phyloP scores from a whole-genome alignment of 2,888 invertebrate species.

The Caenorhabditis drosophilae region DNA sequence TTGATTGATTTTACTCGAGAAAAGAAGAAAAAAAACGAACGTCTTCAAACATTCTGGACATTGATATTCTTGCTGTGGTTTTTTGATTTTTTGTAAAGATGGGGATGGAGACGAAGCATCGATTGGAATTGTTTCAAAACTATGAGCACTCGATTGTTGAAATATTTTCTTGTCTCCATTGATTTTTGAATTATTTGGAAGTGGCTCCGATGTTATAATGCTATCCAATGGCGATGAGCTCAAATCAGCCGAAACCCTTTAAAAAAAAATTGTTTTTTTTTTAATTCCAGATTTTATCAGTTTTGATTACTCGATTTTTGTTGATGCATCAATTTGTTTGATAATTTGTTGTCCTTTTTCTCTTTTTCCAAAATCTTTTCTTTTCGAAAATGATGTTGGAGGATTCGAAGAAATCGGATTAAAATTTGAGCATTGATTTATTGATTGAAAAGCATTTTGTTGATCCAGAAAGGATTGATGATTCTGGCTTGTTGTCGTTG shows the following conservation, averaged over 20 bases:
- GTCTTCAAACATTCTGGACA: conserved; percentile 50
- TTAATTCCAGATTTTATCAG: no score
- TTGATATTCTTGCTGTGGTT: conserved; percentile 26
- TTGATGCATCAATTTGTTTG: no score
- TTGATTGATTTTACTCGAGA: no score
- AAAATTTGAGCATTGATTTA: background rate
- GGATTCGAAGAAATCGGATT: background rate
- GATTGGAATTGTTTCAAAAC: conserved; percentile 1
- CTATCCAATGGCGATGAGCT: conserved; percentile 33
- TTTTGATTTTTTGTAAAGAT: conserved; percentile 4
- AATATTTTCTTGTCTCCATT: background rate
- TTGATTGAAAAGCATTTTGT: background rate
- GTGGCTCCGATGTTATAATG: conserved; percentile 37
- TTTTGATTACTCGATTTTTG: no score
- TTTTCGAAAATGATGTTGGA: background rate
- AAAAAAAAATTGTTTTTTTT: no score
- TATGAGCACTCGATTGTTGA: background rate
- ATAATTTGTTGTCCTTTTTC: background rate
- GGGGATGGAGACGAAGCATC: background rate
- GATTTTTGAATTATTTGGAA: conserved; percentile 6
- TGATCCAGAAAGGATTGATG: background rate
- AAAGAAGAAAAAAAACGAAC: conserved; percentile 16
- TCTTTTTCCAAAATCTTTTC: background rate
- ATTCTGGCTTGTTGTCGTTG: background rate
- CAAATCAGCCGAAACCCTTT: no score